phyloP scores from a whole-genome alignment of 2,113 vertebrate species.

The Perca flavescens region DNA sequence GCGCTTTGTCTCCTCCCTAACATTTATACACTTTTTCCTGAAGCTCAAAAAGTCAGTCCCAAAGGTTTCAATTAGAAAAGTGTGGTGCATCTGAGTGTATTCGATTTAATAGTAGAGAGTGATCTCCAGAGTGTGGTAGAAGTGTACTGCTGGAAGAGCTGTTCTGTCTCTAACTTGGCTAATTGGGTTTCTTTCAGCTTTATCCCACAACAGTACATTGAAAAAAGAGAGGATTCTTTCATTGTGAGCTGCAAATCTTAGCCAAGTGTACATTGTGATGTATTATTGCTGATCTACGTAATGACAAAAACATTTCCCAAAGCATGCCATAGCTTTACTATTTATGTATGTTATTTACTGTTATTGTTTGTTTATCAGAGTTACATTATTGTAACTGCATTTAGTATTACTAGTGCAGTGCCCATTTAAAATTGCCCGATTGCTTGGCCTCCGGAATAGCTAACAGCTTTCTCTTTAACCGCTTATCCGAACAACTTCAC shows the following conservation, averaged over 20 bases:
- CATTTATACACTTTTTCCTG: slow-evolving; percentile 74
- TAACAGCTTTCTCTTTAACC: too few species aligned
- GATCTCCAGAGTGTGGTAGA: slow-evolving; percentile 82
- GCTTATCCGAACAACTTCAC: too few species aligned
- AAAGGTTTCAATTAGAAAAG: slow-evolving; percentile 87
- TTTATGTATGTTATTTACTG: too few species aligned
- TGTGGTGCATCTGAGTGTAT: slow-evolving; percentile 75
- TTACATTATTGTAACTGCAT: background rate
- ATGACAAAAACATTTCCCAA: slow-evolving; percentile 8
- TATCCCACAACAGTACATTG: slow-evolving; percentile 62
- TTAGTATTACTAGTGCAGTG: background rate
- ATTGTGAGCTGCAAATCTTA: slow-evolving; percentile 67
- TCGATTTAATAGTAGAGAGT: slow-evolving; percentile 81
- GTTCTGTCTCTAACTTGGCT: slow-evolving; percentile 81
- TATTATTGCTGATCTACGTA: slow-evolving; percentile 42
- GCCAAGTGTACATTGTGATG: slow-evolving; percentile 65
- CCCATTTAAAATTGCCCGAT: too few species aligned
- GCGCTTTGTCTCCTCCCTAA: slow-evolving; percentile 72
- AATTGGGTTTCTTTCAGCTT: slow-evolving; percentile 83
- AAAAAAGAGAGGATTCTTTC: slow-evolving; percentile 57
- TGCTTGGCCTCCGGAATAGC: too few species aligned
- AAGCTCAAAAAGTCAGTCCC: slow-evolving; percentile 80
- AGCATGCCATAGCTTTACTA: background rate
- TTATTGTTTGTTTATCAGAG: background rate
- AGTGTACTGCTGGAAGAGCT: slow-evolving; percentile 69